Percentiles rank a stretch among this genome's conserved stretches.
Conservation (phyloP, 2,888 invertebrate species). For the Nemurella pictetii region DNA sequence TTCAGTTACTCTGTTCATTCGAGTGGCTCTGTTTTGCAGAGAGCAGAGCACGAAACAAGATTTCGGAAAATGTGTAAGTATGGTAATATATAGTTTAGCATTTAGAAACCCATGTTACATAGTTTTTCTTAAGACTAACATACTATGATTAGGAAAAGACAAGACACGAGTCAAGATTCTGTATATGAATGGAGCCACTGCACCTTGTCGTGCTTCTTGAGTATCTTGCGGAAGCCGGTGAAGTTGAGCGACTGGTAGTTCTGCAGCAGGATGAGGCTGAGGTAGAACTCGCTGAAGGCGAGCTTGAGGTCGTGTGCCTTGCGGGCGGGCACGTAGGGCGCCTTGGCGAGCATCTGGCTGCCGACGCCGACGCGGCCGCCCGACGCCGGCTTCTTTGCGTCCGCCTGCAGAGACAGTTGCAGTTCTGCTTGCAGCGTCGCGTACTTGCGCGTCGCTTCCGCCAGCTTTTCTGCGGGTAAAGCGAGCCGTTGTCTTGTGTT, state of each 20-base stretch:
- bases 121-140: no score
- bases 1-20: no score
- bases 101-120: no score
- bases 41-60: no score
- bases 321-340: constrained; percentile 66
- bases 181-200: no score
- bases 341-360: constrained; percentile 46
- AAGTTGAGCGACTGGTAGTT: constrained; percentile 98
- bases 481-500: no score
- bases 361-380: constrained; percentile 53
- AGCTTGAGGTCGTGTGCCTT: constrained; percentile 93
- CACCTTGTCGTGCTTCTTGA: constrained; percentile 99
- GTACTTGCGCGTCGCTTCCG: constrained; percentile 95
- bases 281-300: constrained; percentile 98
- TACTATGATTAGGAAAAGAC: no score
- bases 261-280: constrained; percentile 93
- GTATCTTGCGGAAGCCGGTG: constrained; percentile 97
- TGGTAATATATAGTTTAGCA: no score
- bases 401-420: constrained; percentile 51
- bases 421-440: constrained; percentile 88
- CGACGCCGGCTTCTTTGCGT: constrained; percentile 49
- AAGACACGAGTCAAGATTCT: no score
- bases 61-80: no score
- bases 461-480: constrained; percentile 91
- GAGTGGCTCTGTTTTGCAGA: no score